Conservation (phyloP, 2,797 vertebrate species). For the Scyliorhinus canicula region DNA sequence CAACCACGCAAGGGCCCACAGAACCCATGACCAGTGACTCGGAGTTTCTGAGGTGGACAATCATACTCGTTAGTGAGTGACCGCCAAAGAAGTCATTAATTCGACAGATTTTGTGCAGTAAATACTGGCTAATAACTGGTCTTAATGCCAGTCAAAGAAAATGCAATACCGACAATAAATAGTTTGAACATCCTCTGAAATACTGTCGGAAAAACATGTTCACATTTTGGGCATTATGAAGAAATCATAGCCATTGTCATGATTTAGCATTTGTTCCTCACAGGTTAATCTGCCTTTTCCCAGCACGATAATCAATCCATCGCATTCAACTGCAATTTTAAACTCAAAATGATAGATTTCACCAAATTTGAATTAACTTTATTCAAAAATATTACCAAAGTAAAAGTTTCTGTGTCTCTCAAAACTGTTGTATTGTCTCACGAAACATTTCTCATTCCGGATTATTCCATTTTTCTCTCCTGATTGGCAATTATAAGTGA, state of each 20-base stretch:
- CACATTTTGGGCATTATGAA: background rate
- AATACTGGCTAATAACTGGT: background rate
- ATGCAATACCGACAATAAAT: background rate
- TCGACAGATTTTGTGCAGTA: background rate
- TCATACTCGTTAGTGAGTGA: no score
- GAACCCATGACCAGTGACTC: no score
- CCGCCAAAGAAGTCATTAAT: no score
- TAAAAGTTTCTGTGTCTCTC: background rate
- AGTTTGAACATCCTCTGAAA: background rate
- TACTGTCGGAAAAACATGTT: background rate
- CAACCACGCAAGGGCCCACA: no score
- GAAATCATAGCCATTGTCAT: background rate
- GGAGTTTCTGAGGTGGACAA: no score
- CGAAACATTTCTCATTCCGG: background rate
- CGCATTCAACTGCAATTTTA: no score
- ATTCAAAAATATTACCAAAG: background rate
- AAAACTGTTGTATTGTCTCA: no score
- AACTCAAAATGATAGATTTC: background rate
- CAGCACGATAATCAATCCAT: background rate
- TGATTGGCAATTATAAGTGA: background rate
- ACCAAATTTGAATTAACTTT: background rate
- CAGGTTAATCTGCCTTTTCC: background rate
- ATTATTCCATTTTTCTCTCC: background rate
- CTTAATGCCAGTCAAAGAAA: background rate
- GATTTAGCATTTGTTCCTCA: background rate